Evolutionary conservation across 2,888 invertebrate species (phyloP), one percentile per base, ranked within the genome.

Genomic region (Diploptera punctata): DNA sequence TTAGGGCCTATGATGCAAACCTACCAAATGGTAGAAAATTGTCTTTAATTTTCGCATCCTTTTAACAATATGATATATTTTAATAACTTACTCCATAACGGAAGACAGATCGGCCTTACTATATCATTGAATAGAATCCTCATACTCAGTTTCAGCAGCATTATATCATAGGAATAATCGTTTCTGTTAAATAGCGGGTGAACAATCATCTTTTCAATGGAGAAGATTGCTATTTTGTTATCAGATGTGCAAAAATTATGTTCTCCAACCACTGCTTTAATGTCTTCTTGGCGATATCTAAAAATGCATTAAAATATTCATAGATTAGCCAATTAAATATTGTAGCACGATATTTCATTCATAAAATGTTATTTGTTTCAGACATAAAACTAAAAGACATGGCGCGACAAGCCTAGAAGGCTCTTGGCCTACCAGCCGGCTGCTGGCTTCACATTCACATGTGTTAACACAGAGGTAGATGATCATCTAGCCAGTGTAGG

Each of bases 201-300:
- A 5, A 2, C n/a, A 16, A 57, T n/a, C 3, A 57, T 57, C 4
- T 29, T 26, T 16, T 29, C 29, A 16, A 57, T 24, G 0, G 57
- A 57, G 10, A 57, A 57, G 18, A 18, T 29, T 16, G 29, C 4
- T 24, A 9, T 31, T 10, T 29, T 57, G 57, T 57, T 57, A 29
- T 57, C 57, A 3, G 57, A n/a, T n/a, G 21, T 16, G 9, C 57
- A 57, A n/a, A 29, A 16, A n/a, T 57, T 29, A n/a, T 57, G 57
- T n/a, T 57, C 57, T 57, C 57, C 57, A 26, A 57, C n/a, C 26
- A 57, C n/a, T 13, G 29, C 57, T 57, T 57, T 57, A 7, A 57
- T 5, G n/a, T 57, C 57, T 24, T 57, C 57, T 29, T 57, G 57
- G 2, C 31, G 57, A 18, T 57, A 57, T n/a, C 57, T 57, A n/a